Conservation (phyloP, 2,797 vertebrate species). For the Echiichthys vipera region DNA sequence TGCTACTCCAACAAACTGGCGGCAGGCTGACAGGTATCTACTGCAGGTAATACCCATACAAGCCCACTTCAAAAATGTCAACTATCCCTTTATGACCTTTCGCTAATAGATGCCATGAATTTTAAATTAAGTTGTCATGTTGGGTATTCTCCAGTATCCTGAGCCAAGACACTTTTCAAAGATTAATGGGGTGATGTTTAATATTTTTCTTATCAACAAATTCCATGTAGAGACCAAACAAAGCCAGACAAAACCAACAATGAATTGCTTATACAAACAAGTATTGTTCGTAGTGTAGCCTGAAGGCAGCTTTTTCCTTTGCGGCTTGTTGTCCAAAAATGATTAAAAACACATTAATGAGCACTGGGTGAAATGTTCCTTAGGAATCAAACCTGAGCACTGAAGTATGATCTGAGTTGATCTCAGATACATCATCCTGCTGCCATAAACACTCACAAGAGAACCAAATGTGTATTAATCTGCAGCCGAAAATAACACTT, state of each 20-base stretch:
- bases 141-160: neutral
- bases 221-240: neutral
- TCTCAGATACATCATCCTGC: neutral
- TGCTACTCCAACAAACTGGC: no score
- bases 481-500: neutral
- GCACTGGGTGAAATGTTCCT: neutral
- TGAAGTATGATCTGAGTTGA: neutral
- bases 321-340: neutral
- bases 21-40: no score
- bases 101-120: neutral
- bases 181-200: neutral
- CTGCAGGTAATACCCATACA: no score
- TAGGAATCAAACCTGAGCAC: neutral
- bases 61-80: no score
- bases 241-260: neutral
- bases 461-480: slow-evolving; percentile 7
- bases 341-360: slow-evolving; percentile 14
- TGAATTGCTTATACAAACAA: neutral
- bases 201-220: neutral
- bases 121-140: neutral
- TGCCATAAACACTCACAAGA: neutral
- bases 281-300: neutral
- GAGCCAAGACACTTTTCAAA: neutral
- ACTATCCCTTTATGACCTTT: no score
- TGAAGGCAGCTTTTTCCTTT: neutral